Evolutionary conservation across 2,888 invertebrate genomes (phyloP).

Genomic region (Harmothoe impar): DNA sequence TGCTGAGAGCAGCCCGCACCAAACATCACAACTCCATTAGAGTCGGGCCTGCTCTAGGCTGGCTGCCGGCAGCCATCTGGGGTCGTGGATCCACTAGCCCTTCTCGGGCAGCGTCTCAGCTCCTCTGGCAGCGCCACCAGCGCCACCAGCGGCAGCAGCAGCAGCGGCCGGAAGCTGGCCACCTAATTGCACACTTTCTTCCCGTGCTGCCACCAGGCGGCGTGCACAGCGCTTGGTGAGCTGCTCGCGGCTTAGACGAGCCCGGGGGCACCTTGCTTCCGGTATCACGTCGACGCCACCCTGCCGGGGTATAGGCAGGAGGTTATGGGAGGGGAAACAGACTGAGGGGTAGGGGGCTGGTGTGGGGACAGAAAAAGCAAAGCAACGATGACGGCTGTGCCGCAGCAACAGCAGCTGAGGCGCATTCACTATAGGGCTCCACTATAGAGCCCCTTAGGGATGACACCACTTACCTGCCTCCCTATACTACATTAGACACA

Average conservation of each 20-base stretch:
- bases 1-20: conserved; percentile 37
- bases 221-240: no score
- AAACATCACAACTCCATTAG: conserved; percentile 53
- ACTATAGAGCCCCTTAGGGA: no score
- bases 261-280: conserved; percentile 7
- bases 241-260: neutral
- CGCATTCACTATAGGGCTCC: no score
- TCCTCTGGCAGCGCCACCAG: neutral
- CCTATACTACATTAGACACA: neutral
- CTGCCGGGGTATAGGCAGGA: neutral
- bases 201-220: neutral
- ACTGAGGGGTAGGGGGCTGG: neutral
- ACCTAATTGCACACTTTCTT: conserved; percentile 40
- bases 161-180: neutral
- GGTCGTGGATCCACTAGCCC: neutral
- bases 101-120: neutral
- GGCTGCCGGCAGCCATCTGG: neutral
- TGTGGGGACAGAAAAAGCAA: neutral
- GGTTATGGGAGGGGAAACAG: neutral
- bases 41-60: neutral
- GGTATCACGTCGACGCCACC: neutral
- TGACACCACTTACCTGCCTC: neutral
- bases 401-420: no score
- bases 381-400: no score
- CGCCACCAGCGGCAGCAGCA: neutral